Conservation (phyloP, 2,888 invertebrate genomes). For the Chromoteleia sp. region DNA sequence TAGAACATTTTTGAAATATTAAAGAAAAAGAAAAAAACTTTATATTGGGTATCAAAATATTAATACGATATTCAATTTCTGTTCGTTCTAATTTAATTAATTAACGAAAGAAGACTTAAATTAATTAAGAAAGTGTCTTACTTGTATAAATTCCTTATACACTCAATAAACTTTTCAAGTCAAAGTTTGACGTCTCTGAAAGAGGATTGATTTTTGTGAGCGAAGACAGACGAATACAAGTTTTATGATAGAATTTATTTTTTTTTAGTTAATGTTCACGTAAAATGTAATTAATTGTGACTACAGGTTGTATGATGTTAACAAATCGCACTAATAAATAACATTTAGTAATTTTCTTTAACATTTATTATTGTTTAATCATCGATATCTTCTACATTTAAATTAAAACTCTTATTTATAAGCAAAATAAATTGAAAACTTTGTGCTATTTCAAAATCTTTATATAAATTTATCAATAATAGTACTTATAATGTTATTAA, state of each 20-base stretch:
- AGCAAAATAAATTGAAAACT: too few relatives aligned
- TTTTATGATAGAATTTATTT: conserved; percentile 28
- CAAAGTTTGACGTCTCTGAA: conserved; percentile 21
- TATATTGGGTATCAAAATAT: background rate
- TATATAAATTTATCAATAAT: too few relatives aligned
- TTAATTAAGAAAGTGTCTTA: background rate
- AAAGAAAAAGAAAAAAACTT: background rate
- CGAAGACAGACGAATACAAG: conserved; percentile 31
- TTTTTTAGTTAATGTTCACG: conserved; percentile 29
- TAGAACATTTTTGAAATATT: background rate
- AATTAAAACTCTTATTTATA: too few relatives aligned
- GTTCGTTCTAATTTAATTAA: conserved; percentile 14
- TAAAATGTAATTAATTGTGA: conserved; percentile 31
- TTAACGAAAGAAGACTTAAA: too few relatives aligned
- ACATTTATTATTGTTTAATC: too few relatives aligned
- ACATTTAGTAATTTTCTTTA: too few relatives aligned
- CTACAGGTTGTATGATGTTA: too few relatives aligned
- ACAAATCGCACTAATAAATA: too few relatives aligned
- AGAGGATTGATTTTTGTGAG: conserved; percentile 33
- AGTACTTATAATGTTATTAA: too few relatives aligned
- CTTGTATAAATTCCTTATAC: conserved; percentile 8
- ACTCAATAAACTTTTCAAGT: conserved; percentile 9
- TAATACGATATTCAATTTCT: background rate
- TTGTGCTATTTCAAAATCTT: too few relatives aligned
- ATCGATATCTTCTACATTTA: too few relatives aligned